Evolutionary conservation across 2,113 vertebrate genomes (phyloP).

Genomic region (Epinephelus cyanopodus): DNA sequence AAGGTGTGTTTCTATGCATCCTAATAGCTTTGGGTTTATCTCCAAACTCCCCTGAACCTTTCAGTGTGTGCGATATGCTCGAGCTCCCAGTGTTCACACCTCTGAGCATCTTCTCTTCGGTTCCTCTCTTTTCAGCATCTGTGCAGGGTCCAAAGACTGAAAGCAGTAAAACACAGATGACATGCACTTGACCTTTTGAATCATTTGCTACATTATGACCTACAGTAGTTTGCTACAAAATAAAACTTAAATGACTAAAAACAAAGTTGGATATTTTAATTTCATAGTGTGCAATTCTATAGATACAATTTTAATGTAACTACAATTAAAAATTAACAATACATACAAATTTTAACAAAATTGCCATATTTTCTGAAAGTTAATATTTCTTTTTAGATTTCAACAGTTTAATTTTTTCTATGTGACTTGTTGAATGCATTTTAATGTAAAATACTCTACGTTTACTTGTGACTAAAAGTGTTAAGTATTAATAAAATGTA

Average conservation of each 20-base stretch:
- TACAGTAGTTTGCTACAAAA: neutral
- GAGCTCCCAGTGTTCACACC: neutral
- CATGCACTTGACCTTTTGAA: constrained; percentile 44
- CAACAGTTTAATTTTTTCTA: neutral
- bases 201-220: constrained; percentile 17
- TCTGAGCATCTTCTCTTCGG: constrained; percentile 72
- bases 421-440: neutral
- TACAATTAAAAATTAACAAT: too few species aligned
- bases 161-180: constrained; percentile 74
- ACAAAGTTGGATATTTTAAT: neutral
- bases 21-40: constrained; percentile 10
- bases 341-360: neutral
- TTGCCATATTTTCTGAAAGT: neutral
- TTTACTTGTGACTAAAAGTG: neutral
- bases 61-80: constrained; percentile 31
- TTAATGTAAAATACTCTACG: neutral
- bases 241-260: neutral
- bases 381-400: too few species aligned
- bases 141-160: constrained; percentile 81
- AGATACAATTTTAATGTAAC: neutral
- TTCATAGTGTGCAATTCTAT: neutral
- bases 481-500: neutral
- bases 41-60: neutral
- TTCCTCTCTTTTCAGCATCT: constrained; percentile 73
- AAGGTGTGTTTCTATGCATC: constrained; percentile 53